phyloP scores from a whole-genome alignment of 2,113 vertebrate species.

The Maccullochella peelii region DNA sequence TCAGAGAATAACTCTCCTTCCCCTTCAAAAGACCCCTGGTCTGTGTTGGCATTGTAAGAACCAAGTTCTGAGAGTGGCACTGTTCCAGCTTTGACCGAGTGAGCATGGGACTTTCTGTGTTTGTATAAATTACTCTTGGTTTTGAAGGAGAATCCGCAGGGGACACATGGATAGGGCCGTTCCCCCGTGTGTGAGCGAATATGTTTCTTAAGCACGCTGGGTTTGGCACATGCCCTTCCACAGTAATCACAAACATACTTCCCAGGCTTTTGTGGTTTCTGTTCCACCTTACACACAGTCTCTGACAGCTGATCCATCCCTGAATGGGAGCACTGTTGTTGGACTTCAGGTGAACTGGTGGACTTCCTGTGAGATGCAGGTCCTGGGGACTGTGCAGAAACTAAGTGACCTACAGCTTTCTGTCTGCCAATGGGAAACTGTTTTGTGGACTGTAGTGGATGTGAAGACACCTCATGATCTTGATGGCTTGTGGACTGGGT shows the following conservation, averaged over 20 bases:
- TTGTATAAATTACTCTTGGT: constrained; percentile 99
- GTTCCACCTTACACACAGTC: constrained; percentile 90
- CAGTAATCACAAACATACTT: constrained; percentile 99
- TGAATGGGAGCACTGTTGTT: constrained; percentile 90
- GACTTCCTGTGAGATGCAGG: constrained; percentile 89
- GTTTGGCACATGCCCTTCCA: constrained; percentile 98
- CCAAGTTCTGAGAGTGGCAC: constrained; percentile 92
- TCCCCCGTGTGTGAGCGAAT: constrained; percentile 98
- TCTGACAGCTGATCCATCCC: constrained; percentile 88
- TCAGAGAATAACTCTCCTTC: constrained; percentile 97
- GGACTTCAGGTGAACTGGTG: constrained; percentile 86
- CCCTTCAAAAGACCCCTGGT: constrained; percentile 91
- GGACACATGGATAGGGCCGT: constrained; percentile 95
- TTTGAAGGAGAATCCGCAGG: constrained; percentile 99
- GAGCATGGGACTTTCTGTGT: constrained; percentile 98
- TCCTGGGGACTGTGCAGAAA: constrained; percentile 85
- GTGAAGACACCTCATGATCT: constrained; percentile 67
- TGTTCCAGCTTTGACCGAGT: constrained; percentile 96
- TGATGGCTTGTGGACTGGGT: constrained; percentile 67
- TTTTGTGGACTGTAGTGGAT: constrained; percentile 61
- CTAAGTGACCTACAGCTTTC: constrained; percentile 85
- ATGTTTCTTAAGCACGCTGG: constrained; percentile 98
- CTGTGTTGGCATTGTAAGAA: constrained; percentile 87
- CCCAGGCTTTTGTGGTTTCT: constrained; percentile 95
- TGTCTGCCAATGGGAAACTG: constrained; percentile 83